Conservation (phyloP, 2,113 vertebrate genomes). For the Egretta garzetta region DNA sequence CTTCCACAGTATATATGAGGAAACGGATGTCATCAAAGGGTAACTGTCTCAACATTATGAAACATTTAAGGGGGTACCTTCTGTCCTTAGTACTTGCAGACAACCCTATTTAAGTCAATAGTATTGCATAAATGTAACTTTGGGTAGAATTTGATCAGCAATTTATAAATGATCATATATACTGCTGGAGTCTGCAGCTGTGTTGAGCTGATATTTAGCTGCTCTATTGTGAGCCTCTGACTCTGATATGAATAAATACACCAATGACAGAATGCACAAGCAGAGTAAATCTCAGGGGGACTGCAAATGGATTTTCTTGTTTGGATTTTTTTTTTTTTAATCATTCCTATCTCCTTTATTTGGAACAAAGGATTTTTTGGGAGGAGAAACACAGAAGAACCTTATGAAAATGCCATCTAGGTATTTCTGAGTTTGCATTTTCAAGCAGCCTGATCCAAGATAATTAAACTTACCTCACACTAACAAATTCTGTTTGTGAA, state of each 20-base stretch:
- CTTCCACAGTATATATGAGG: neutral
- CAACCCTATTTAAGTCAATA: neutral
- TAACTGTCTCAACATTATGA: neutral
- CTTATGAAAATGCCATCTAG: neutral
- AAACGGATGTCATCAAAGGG: neutral
- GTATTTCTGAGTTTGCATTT: neutral
- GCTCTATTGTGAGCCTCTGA: constrained; percentile 24
- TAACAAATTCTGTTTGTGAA: neutral
- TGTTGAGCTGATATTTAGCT: constrained; percentile 55
- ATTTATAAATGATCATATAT: neutral
- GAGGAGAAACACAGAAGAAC: neutral
- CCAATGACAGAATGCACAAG: constrained; percentile 16
- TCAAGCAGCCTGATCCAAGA: neutral
- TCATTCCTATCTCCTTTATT: constrained; percentile 19
- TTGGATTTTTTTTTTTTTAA: neutral
- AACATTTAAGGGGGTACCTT: neutral
- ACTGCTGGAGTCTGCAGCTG: constrained; percentile 46
- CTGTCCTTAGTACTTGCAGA: neutral
- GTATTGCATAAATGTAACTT: neutral
- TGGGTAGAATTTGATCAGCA: constrained; percentile 7
- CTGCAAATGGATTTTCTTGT: constrained; percentile 33
- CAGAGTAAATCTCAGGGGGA: neutral
- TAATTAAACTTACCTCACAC: neutral
- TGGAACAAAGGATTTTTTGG: neutral
- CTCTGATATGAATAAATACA: neutral